Percentiles rank a stretch among this genome's conserved stretches.
These are phyloP conservation scores for Tarsius wallacei DNA, from an alignment of 2,797 vertebrate species.

Conservation along the genomic window DNA sequence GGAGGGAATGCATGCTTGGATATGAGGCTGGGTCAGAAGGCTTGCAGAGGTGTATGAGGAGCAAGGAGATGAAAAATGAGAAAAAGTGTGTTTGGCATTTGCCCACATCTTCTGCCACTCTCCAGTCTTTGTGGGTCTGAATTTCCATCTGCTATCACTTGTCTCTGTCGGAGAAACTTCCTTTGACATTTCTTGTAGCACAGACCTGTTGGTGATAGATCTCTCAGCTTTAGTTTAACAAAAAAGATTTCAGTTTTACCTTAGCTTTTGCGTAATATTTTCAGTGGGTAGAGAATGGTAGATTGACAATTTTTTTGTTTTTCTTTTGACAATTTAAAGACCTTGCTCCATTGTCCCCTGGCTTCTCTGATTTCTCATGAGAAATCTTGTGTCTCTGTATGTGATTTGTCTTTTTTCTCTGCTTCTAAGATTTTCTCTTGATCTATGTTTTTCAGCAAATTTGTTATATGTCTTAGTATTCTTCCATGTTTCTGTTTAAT, in stretches of 20 bases:
- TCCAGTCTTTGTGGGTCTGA: background rate
- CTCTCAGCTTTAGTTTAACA: background rate
- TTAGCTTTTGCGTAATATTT: conserved; percentile 9
- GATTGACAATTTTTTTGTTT: background rate
- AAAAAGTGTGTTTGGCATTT: background rate
- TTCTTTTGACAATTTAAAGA: background rate
- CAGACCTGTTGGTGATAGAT: background rate
- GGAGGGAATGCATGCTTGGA: no score
- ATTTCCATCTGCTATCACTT: background rate
- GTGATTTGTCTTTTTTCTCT: background rate
- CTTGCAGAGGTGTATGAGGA: background rate
- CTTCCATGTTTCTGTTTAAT: background rate
- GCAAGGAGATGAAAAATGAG: background rate
- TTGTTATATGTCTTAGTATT: background rate
- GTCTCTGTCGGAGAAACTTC: background rate
- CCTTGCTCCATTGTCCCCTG: background rate
- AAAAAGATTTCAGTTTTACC: background rate
- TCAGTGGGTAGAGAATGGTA: background rate
- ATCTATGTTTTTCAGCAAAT: conserved; percentile 25
- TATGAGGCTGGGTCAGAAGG: background rate
- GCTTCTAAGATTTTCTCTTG: conserved; percentile 57
- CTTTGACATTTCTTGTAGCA: background rate
- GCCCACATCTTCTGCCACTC: background rate
- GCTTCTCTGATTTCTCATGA: background rate
- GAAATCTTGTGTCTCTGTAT: conserved; percentile 14